Evolutionary conservation across 2,888 invertebrate genomes (phyloP), one percentile per base, ranked within the genome.

Genomic region (Cantharis lateralis): DNA sequence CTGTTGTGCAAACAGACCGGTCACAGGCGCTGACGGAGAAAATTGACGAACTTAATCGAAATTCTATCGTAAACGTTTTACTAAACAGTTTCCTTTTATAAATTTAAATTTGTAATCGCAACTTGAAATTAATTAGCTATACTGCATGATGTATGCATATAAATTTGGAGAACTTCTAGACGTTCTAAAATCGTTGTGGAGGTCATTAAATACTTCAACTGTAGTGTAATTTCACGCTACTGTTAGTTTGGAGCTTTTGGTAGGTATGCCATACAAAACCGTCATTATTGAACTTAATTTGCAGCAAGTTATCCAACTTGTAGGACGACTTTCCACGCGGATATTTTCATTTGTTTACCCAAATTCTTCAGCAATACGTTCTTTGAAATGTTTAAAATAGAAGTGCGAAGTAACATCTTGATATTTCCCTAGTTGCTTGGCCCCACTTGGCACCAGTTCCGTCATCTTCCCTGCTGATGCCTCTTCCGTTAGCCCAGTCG

Each of bases 1-100:
- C 86, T 85, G 85, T 84, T 84, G 83, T 85, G 83, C 85, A 85
- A 86, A 86, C 84, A 86, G 78, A 82, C 82, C 83, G 82, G 81
- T 82, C 82, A 82, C 82, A 80, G 80, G 83, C 84, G 84, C 79
- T 83, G 83, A 84, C 83, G 82, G 82, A 82, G 85, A 83, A 85
- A 85, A 85, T 85, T 84, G 84, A 81, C 81, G 80, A 79, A 82
- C 82, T 82, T 83, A 84, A 83, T 83, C 83, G 83, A 82, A 81
- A 76, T 77, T 70, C 72, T 77, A 80, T 79, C 78, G 74, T 81
- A 71, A 79, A 81, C 79, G 80, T 80, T 81, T 77, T 78, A 66
- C 78, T 79, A 24, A 20, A 66, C 64, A 66, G n/a, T 66, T 20
- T n/a, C 4, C 64, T 20, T 66, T 66, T 66, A 24, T 66, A 66